phyloP scores from a whole-genome alignment of 2,888 invertebrate species.

The Norana najaformis region DNA sequence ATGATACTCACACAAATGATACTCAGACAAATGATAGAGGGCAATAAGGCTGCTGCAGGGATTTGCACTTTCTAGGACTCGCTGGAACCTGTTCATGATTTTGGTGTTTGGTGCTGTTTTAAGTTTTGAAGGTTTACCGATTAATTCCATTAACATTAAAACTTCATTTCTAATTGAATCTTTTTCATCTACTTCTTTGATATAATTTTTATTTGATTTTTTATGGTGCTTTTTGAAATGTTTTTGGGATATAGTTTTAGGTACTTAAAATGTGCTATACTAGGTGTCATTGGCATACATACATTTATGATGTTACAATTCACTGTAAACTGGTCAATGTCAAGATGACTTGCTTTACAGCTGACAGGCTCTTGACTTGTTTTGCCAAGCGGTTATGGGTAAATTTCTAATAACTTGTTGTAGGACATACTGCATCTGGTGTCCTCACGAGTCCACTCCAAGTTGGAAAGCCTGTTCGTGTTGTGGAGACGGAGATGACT shows the following conservation, averaged over 20 bases:
- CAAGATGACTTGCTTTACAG: background rate
- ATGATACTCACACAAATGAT: too few species aligned
- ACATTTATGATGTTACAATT: background rate
- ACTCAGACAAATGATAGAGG: background rate
- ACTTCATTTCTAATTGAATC: background rate
- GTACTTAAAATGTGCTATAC: too few species aligned
- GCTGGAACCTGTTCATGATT: background rate
- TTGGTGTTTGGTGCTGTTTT: background rate
- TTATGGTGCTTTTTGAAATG: background rate
- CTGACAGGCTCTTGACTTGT: background rate
- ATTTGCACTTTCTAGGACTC: too few species aligned
- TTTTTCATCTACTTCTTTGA: background rate
- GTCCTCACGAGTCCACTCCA: slow-evolving; percentile 22
- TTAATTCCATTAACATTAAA: background rate
- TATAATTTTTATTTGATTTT: background rate
- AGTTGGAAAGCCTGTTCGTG: background rate
- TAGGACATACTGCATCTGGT: background rate
- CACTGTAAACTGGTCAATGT: background rate
- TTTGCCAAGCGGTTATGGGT: background rate
- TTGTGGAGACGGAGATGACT: slow-evolving; percentile 5
- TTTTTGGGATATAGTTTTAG: too few species aligned
- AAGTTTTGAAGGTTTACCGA: background rate
- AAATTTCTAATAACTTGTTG: background rate
- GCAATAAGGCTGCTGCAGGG: background rate
- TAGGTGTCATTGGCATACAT: background rate